Evolutionary conservation across 2,113 vertebrate species (phyloP), one percentile per base, ranked within the genome.

Genomic region (Emydura subglobosa): DNA sequence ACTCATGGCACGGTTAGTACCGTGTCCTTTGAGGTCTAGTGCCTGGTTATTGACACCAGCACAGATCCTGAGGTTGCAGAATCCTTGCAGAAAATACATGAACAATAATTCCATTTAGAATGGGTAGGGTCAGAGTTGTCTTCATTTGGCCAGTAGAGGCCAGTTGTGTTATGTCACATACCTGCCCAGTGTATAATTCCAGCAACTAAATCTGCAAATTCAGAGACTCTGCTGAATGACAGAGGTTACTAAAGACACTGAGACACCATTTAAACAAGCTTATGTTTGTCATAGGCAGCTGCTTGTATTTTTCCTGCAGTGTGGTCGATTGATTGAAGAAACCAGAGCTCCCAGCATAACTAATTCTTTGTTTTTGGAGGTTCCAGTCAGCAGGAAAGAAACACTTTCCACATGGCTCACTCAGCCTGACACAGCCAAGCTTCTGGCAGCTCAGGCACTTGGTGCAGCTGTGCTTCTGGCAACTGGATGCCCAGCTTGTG

Each of bases 1-100:
- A 91, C 99, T 99, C 53, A 99, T 99, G 99, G 99, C 99, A 97
- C 98, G 99, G 99, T 99, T n/a, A 97, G 98, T 25, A 78, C 39
- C 17, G 31, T 29, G 2, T 2, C 34, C 31, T 68, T 25, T 25
- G 24, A 2, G n/a, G 17, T 82, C 17, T 29, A 27, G 47, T 6
- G 78, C 79, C 82, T 39, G 0, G 39, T 6, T 0, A 9, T 39
- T 54, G 10, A 49, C 27, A 14, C 22, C 0, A 0, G 5, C 25
- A 16, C 29, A 49, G 54, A 44, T 50, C 50, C 80, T 87, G 72
- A 34, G 80, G 10, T 25, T 47, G 81, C 54, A 78, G 78, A 51
- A 49, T 82, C 81, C 6, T 1, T 74, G 86, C 55, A 86, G 76
- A 7, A 54, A 79, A 44, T 24, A n/a, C 3, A 1, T 74, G 17